Evolutionary conservation across 2,113 vertebrate species (phyloP).

Genomic region (Pristiophorus japonicus): DNA sequence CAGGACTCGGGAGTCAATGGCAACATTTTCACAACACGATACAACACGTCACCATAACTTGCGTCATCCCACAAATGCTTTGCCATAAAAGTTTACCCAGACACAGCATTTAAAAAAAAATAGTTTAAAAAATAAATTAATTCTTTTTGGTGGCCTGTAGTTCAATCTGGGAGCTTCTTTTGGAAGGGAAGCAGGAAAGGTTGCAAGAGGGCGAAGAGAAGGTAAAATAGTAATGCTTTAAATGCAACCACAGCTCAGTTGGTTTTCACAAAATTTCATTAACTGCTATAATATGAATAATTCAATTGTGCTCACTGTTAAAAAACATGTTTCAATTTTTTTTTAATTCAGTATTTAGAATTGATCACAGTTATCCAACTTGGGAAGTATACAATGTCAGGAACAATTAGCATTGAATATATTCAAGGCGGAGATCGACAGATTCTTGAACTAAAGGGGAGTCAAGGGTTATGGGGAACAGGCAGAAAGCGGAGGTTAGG

Average conservation of each 20-base stretch:
- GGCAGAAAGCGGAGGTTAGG: too few relatives aligned
- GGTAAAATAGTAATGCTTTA: not conserved
- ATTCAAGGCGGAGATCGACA: too few relatives aligned
- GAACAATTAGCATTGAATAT: not conserved
- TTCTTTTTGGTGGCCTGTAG: not conserved
- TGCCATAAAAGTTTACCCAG: not conserved
- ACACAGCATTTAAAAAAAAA: not conserved
- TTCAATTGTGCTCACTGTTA: not conserved
- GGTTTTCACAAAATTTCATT: not conserved
- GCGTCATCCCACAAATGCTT: not conserved
- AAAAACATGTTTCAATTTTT: not conserved
- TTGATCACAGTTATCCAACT: not conserved
- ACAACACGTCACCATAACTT: not conserved
- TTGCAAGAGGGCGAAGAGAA: not conserved
- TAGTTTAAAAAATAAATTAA: not conserved
- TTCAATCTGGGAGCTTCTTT: not conserved
- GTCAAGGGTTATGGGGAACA: too few relatives aligned
- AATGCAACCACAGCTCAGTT: not conserved
- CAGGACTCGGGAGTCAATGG: too few relatives aligned
- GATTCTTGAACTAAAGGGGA: too few relatives aligned
- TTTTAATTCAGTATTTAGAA: not conserved
- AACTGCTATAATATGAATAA: not conserved
- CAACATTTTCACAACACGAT: not conserved
- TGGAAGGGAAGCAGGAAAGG: not conserved
- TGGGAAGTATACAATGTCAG: not conserved